Evolutionary conservation across 2,113 vertebrate genomes (phyloP), one percentile per base, ranked within the genome.

Genomic region (Bos javanicus): DNA sequence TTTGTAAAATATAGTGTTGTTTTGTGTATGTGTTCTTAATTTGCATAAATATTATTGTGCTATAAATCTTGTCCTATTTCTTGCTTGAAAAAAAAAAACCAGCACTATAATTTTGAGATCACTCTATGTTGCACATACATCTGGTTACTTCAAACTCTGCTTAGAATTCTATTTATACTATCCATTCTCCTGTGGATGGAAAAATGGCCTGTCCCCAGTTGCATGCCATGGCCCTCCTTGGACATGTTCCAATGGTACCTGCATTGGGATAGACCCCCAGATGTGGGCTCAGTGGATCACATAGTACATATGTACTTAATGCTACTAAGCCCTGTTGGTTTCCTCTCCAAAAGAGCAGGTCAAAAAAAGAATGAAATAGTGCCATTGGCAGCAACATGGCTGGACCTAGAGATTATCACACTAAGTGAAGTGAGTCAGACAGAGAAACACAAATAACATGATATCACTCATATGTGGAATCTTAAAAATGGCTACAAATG

Each of bases 11-110:
- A 96, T 56, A 96, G 90, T 92, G 16, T 54, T 96, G 46, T 74
- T 97, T 93, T n/a, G 43, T 48, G 57, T 89, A 81, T 95, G 90
- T 92, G 92, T 94, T 96, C 97, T 94, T 95, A 96, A 97, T 97
- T 98, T 98, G 92, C 94, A 97, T 96, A 96, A 98, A 94, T 87
- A 76, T 97, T 96, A 98, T 97, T 98, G 97, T 96, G 96, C 94
- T 92, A 95, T 97, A 97, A 97, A 98, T 98, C 94, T 98, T 98
- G 36, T 56, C 81, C 50, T 93, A 92, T 74, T 97, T 97, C 71
- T 96, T 95, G 85, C 82, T 96, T 95, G 64, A 46, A 92, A 96
- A 98, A 92, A 60, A 50, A 62, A 30, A 28, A 14, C 12, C 91
- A 91, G 56, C 46, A 33, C 52, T 67, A 1, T 97, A 76, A 96